These are phyloP conservation scores for Luffia ferchaultella DNA, from an alignment of 2,888 invertebrate species.

Conservation along the genomic window DNA sequence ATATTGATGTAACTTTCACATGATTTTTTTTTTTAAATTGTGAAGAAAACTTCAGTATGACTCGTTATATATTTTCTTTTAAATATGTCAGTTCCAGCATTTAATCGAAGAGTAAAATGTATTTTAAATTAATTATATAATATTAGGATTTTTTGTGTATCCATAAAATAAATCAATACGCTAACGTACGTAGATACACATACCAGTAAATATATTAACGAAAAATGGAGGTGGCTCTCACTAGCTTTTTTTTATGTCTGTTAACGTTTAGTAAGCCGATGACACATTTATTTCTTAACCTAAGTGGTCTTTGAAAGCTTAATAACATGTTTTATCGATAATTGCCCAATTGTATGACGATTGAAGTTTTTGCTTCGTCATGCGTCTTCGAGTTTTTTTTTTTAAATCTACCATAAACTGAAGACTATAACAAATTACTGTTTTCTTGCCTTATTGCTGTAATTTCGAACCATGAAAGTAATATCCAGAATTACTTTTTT, in stretches of 20 bases:
- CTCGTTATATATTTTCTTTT: no score
- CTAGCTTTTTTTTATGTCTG: background rate
- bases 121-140: no score
- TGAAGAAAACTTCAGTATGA: no score
- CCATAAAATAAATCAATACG: no score
- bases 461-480: background rate
- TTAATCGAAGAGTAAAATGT: no score
- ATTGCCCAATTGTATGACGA: conserved; percentile 26
- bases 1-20: no score
- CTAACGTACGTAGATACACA: no score
- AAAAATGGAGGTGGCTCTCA: no score
- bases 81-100: no score
- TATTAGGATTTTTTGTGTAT: no score
- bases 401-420: background rate
- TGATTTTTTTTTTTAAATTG: no score
- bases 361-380: conserved; percentile 28
- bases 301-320: conserved; percentile 39
- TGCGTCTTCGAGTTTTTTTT: conserved; percentile 16
- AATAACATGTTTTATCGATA: conserved; percentile 28
- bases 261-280: conserved; percentile 7
- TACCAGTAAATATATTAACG: no score
- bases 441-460: background rate
- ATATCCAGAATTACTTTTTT: background rate
- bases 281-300: conserved; percentile 24
- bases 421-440: background rate